phyloP scores from a whole-genome alignment of 2,113 vertebrate species.

The Talpa occidentalis region DNA sequence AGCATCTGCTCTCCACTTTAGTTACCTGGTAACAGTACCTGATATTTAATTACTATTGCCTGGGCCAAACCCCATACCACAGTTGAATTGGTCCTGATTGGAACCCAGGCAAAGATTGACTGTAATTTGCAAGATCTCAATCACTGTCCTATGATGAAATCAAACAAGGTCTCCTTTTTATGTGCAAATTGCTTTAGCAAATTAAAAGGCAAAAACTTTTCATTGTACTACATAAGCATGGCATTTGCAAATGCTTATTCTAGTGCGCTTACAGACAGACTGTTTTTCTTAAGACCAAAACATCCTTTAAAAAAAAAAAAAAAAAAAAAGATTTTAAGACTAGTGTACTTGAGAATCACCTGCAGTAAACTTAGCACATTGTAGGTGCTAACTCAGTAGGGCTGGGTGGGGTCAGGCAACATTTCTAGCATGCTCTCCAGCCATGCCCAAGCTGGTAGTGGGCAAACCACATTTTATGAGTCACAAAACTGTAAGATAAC shows the following conservation, averaged over 20 bases:
- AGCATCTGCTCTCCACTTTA: neutral
- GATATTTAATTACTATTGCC: neutral
- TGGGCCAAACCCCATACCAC: no score
- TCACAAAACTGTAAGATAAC: neutral
- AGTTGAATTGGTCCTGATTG: neutral
- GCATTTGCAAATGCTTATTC: neutral
- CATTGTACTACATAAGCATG: neutral
- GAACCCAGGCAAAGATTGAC: neutral
- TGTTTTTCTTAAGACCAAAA: neutral
- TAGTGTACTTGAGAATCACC: neutral
- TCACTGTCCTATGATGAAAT: neutral
- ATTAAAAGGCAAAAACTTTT: neutral
- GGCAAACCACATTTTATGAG: neutral
- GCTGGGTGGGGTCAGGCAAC: no score
- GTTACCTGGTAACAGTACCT: neutral
- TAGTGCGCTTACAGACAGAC: neutral
- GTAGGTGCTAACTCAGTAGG: neutral
- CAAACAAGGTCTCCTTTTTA: neutral
- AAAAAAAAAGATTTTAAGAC: neutral
- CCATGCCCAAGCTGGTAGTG: no score
- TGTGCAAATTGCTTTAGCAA: neutral
- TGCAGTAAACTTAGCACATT: neutral
- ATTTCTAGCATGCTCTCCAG: neutral
- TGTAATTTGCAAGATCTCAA: neutral
- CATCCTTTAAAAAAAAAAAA: no score